Percentiles rank a stretch among this genome's conserved stretches.
Conservation (phyloP, 2,888 invertebrate genomes). For the Malthinus seriepunctatus region DNA sequence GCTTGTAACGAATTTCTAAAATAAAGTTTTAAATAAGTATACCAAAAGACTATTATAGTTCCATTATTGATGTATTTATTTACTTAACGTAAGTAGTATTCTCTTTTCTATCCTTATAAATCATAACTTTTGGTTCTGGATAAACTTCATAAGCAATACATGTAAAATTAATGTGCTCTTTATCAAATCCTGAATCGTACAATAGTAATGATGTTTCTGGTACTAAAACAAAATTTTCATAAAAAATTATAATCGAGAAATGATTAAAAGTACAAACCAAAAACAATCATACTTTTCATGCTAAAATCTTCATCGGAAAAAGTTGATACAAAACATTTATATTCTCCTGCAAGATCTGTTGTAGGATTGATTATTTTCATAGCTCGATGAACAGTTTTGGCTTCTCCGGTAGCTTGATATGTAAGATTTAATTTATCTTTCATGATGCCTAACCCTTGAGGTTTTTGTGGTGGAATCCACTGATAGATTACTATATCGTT, state of each 20-base stretch:
- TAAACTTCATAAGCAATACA: constrained; percentile 54
- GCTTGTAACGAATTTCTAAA: constrained; percentile 39
- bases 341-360: constrained; percentile 72
- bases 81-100: constrained; percentile 28
- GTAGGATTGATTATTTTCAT: constrained; percentile 69
- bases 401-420: constrained; percentile 67
- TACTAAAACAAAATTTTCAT: constrained; percentile 40
- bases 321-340: constrained; percentile 73
- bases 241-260: neutral
- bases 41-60: neutral
- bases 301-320: constrained; percentile 69
- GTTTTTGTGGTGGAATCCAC: constrained; percentile 74
- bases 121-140: constrained; percentile 51
- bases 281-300: constrained; percentile 67
- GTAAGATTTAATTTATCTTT: constrained; percentile 64
- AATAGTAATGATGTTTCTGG: constrained; percentile 47
- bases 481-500: constrained; percentile 76
- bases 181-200: constrained; percentile 39
- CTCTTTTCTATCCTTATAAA: constrained; percentile 48
- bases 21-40: neutral
- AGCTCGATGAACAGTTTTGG: constrained; percentile 71
- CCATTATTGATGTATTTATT: neutral
- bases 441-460: constrained; percentile 65
- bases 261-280: constrained; percentile 59
- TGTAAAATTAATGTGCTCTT: constrained; percentile 53